These are phyloP conservation scores for Salvelinus sp. DNA, from an alignment of 2,113 vertebrate genomes.

Conservation along the genomic window DNA sequence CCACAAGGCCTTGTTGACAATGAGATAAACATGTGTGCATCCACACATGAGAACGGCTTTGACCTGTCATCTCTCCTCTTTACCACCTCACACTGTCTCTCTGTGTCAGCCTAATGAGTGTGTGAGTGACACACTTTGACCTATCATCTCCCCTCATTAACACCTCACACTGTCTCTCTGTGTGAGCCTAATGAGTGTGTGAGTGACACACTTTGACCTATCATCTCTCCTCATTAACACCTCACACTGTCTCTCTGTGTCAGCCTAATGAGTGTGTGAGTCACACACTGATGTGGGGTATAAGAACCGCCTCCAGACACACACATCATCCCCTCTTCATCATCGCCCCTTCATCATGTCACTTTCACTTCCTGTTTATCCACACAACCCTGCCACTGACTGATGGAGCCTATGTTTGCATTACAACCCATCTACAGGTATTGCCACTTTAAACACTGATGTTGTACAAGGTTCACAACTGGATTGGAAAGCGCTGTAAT, in stretches of 20 bases:
- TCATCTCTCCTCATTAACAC: conserved; percentile 8
- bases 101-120: not conserved
- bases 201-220: conserved; percentile 19
- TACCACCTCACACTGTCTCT: too few species aligned
- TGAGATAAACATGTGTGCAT: conserved; percentile 1
- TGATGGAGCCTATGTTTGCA: conserved; percentile 21
- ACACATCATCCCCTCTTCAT: conserved; percentile 14
- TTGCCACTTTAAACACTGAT: not conserved
- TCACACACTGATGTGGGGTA: not conserved
- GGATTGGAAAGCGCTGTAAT: conserved; percentile 32
- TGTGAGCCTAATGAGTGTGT: too few species aligned
- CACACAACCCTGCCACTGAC: conserved; percentile 13
- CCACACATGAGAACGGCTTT: conserved; percentile 15
- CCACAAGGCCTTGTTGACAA: not conserved
- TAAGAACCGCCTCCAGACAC: conserved; percentile 17
- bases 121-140: not conserved
- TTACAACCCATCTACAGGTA: conserved; percentile 29
- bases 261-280: conserved; percentile 9
- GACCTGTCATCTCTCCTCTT: conserved; percentile 35
- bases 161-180: too few species aligned
- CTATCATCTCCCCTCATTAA: too few species aligned
- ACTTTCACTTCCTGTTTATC: conserved; percentile 45
- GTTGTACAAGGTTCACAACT: conserved; percentile 32
- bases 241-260: too few species aligned
- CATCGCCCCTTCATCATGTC: conserved; percentile 35